Conservation (phyloP, 2,888 invertebrate species). For the Leucophenga maculata region DNA sequence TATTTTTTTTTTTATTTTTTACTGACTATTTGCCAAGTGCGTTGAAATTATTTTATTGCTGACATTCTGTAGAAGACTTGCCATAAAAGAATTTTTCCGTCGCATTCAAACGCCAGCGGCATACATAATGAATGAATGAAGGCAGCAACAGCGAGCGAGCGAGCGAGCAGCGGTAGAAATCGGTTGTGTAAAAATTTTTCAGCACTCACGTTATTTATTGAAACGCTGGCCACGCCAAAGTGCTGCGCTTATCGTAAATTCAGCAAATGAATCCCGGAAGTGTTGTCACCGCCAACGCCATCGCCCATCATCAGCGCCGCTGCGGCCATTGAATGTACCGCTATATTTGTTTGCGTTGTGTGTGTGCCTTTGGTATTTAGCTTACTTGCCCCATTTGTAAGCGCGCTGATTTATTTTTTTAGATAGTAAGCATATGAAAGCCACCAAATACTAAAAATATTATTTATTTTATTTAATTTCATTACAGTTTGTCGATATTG, state of each 20-base stretch:
- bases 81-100: slow-evolving; percentile 10
- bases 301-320: neutral
- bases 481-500: slow-evolving; percentile 92
- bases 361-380: neutral
- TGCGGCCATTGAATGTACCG: slow-evolving; percentile 25
- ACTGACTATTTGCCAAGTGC: neutral
- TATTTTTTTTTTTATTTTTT: no score
- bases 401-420: no score
- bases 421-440: slow-evolving; percentile 5
- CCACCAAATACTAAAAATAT: slow-evolving; percentile 21
- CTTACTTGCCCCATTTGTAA: no score
- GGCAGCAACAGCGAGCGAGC: no score
- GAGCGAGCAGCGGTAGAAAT: no score
- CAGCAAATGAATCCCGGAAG: slow-evolving; percentile 44
- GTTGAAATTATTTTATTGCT: slow-evolving; percentile 9
- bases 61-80: slow-evolving; percentile 1
- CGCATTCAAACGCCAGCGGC: neutral
- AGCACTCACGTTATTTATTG: no score
- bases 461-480: slow-evolving; percentile 28
- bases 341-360: slow-evolving; percentile 23
- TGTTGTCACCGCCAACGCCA: slow-evolving; percentile 19
- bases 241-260: slow-evolving; percentile 41
- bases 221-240: no score
- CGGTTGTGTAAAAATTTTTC: no score
- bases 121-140: neutral